Conservation (phyloP, 2,888 invertebrate species). For the Platycheirus rosarum region DNA sequence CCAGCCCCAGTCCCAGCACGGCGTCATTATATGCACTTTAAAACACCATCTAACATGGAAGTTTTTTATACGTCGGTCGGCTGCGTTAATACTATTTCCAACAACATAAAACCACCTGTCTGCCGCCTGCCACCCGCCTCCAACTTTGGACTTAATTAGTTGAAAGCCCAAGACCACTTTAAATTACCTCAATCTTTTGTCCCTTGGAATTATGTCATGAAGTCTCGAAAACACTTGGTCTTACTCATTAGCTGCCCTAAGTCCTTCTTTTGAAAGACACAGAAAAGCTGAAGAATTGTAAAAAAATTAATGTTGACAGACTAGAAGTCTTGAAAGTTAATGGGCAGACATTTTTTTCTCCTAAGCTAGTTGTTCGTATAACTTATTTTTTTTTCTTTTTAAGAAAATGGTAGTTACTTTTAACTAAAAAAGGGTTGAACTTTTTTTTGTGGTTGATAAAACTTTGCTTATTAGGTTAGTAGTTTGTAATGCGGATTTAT, state of each 20-base stretch:
- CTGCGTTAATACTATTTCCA: slow-evolving; percentile 1
- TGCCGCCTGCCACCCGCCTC: slow-evolving; percentile 12
- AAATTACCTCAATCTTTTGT: slow-evolving; percentile 44
- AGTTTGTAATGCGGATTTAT: slow-evolving; percentile 19
- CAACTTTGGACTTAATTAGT: slow-evolving; percentile 54
- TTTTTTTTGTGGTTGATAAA: background rate
- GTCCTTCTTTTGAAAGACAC: slow-evolving; percentile 32
- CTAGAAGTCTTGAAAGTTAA: slow-evolving; percentile 24
- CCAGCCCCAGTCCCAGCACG: background rate
- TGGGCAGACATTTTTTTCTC: slow-evolving; percentile 13
- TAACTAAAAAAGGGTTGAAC: slow-evolving; percentile 23
- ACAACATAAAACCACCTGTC: slow-evolving; percentile 32
- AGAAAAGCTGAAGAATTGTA: background rate
- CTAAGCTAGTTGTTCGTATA: background rate
- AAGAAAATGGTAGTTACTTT: slow-evolving; percentile 12
- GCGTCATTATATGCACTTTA: slow-evolving; percentile 30
- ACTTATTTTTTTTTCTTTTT: background rate
- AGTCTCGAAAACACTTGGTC: slow-evolving; percentile 34
- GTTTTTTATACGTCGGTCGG: no score
- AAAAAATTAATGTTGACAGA: slow-evolving; percentile 34
- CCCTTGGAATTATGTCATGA: slow-evolving; percentile 63
- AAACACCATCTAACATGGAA: slow-evolving; percentile 21
- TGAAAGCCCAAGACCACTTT: slow-evolving; percentile 58
- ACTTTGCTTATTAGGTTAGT: slow-evolving; percentile 31
- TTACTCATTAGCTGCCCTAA: slow-evolving; percentile 63